Conservation (phyloP, 92 coral and sea anemone genomes). For the Palythoa grandis region DNA sequence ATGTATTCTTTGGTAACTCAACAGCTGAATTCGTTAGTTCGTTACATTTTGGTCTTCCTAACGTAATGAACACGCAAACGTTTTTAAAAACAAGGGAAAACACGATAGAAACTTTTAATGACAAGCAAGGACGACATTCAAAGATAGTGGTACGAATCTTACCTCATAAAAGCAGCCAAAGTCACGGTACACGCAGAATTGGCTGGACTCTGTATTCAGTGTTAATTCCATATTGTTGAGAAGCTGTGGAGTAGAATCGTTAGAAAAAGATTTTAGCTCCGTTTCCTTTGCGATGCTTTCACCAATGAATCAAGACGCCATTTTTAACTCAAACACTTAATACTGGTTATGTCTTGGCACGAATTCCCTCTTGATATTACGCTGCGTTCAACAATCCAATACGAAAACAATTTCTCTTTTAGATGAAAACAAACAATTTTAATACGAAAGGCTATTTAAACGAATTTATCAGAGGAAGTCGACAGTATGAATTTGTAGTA, state of each 20-base stretch:
- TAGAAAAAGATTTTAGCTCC: background rate
- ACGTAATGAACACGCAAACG: no score
- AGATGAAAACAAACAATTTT: background rate
- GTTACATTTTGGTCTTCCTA: no score
- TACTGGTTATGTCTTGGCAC: background rate
- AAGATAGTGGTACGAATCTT: background rate
- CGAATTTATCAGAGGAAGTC: background rate
- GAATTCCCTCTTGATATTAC: background rate
- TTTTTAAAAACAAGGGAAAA: no score
- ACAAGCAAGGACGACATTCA: background rate
- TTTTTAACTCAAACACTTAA: background rate
- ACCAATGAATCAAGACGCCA: background rate
- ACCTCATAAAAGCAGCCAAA: conserved; percentile 96
- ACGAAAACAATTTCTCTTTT: background rate
- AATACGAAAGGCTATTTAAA: background rate
- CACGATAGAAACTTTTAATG: background rate
- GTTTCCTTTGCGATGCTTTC: background rate
- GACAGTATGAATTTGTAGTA: background rate
- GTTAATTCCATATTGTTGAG: conserved; percentile 73
- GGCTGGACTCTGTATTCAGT: conserved; percentile 54
- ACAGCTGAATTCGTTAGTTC: no score
- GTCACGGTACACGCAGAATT: conserved; percentile 67
- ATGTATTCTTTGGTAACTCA: no score
- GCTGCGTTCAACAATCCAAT: background rate
- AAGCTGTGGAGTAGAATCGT: conserved; percentile 53